A percentile compares a stretch with the other conserved stretches of the same genome.
phyloP scores from a whole-genome alignment of 2,888 invertebrate species.

The Lacanobia wlatinum region DNA sequence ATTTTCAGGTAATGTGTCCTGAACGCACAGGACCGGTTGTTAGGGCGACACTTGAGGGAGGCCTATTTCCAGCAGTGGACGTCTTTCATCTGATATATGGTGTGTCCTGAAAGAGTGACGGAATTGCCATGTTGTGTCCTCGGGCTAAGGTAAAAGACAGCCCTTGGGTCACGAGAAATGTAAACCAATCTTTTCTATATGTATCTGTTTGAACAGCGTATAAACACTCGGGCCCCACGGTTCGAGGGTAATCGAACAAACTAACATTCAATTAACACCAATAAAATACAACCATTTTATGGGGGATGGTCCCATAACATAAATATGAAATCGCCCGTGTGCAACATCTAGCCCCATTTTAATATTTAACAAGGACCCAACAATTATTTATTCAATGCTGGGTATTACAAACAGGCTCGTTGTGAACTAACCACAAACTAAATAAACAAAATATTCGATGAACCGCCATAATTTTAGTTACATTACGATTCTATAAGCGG shows the following conservation, averaged over 20 bases:
- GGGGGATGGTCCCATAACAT: constrained; percentile 65
- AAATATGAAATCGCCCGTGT: constrained; percentile 69
- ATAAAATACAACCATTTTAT: constrained; percentile 36
- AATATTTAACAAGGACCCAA: constrained; percentile 84
- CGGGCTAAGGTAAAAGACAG: background rate
- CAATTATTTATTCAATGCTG: constrained; percentile 87
- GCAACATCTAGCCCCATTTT: constrained; percentile 72
- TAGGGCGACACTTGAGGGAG: too few species aligned
- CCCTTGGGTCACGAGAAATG: background rate
- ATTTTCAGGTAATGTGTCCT: too few species aligned
- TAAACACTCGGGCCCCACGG: background rate
- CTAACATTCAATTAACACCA: constrained; percentile 21
- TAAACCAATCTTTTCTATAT: background rate
- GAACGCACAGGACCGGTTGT: too few species aligned
- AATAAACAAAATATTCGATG: constrained; percentile 86
- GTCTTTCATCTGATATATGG: too few species aligned
- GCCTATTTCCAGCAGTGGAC: too few species aligned
- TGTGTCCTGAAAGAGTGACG: background rate
- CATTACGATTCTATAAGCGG: constrained; percentile 69
- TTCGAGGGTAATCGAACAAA: constrained; percentile 1
- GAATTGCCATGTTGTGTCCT: background rate
- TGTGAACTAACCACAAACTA: constrained; percentile 80
- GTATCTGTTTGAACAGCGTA: background rate
- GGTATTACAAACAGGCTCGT: constrained; percentile 78
- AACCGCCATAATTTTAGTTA: constrained; percentile 77